phyloP scores from a whole-genome alignment of 2,888 invertebrate species.

The Drosophila mimica region DNA sequence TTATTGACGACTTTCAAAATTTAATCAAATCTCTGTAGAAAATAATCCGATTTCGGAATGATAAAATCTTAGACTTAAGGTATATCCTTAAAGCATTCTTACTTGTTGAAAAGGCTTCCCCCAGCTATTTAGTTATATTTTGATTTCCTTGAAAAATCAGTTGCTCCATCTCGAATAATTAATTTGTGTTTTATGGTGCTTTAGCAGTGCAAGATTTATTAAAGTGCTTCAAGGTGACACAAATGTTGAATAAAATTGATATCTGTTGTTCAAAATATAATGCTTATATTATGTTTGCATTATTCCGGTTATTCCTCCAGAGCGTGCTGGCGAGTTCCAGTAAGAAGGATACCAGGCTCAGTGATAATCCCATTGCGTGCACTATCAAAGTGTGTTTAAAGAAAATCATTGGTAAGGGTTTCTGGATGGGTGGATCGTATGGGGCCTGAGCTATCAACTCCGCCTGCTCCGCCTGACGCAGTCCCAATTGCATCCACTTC shows the following conservation, averaged over 20 bases:
- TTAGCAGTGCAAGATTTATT: slow-evolving; percentile 34
- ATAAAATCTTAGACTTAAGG: accelerated
- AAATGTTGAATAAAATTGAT: not conserved
- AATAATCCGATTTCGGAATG: not conserved
- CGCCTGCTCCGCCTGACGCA: slow-evolving; percentile 4
- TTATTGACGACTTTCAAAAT: not conserved
- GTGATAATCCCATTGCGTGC: not conserved
- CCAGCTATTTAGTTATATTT: not conserved
- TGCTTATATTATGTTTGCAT: slow-evolving; percentile 5
- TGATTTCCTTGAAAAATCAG: not conserved
- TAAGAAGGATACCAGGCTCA: not conserved
- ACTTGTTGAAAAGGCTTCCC: not conserved
- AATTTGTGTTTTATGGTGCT: not conserved
- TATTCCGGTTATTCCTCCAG: not conserved
- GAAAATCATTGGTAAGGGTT: not conserved
- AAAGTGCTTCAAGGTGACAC: slow-evolving; percentile 3
- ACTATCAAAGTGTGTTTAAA: accelerated
- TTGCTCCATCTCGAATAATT: not conserved
- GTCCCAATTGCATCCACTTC: slow-evolving; percentile 24
- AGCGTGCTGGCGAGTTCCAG: not conserved
- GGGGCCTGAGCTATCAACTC: not conserved
- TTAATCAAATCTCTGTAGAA: not conserved
- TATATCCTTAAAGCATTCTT: not conserved
- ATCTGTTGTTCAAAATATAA: not conserved
- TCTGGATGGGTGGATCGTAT: not conserved